Percentiles rank a stretch among this genome's conserved stretches.
Conservation (phyloP, 1,140 invertebrate genomes). For the Rhizoglyphus robini region DNA sequence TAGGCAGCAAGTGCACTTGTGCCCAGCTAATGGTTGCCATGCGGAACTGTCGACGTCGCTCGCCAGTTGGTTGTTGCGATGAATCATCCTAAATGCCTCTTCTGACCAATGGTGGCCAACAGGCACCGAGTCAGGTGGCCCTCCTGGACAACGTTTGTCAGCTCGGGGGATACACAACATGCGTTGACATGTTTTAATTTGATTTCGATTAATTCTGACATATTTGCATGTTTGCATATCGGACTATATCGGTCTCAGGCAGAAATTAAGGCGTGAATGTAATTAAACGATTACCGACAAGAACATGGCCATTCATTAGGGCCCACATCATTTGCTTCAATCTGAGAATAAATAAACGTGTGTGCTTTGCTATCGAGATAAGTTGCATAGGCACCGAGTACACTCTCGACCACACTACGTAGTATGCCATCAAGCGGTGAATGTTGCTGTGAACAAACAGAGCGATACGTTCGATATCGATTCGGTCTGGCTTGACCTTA, state of each 20-base stretch:
- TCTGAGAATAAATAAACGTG: slow-evolving; percentile 2
- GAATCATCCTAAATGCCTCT: neutral
- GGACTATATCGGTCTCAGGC: no score
- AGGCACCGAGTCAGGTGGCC: no score
- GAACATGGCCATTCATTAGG: neutral
- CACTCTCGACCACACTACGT: no score
- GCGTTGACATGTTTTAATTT: slow-evolving; percentile 3
- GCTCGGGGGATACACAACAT: no score
- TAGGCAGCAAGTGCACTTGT: neutral
- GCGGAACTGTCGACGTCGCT: neutral
- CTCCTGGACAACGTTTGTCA: no score
- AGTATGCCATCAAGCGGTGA: no score
- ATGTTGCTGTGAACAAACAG: no score
- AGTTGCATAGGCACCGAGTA: no score
- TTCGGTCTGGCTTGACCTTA: no score
- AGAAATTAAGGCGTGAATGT: neutral
- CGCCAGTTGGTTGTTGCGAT: neutral
- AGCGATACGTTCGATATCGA: no score
- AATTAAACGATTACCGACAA: neutral
- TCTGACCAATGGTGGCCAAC: neutral
- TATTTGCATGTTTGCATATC: neutral
- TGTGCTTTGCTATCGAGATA: no score
- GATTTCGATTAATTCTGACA: slow-evolving; percentile 4
- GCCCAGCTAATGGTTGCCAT: neutral
- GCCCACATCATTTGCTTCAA: neutral